Evolutionary conservation across 2,888 invertebrate species (phyloP).

Genomic region (Caenorhabditis sinica): DNA sequence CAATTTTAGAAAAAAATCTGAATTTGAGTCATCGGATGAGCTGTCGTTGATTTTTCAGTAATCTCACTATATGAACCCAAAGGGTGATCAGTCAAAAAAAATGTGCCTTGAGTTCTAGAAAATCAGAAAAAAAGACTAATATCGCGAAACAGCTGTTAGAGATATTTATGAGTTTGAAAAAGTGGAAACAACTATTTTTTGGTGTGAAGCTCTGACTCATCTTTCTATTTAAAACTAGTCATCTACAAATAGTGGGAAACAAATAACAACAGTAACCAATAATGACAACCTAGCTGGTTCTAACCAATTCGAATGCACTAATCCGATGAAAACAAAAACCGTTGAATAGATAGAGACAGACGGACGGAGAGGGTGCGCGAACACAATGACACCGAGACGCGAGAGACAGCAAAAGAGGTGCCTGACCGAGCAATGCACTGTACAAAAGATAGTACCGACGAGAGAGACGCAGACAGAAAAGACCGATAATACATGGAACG

Average conservation of each 20-base stretch:
- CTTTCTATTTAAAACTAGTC: not conserved
- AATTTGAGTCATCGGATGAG: constrained; percentile 4
- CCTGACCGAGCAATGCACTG: constrained; percentile 50
- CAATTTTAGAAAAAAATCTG: not conserved
- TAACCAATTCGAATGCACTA: constrained; percentile 39
- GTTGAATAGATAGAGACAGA: constrained; percentile 44
- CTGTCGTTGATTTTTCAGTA: not conserved
- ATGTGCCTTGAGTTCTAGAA: no score
- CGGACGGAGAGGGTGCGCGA: constrained; percentile 49
- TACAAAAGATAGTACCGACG: constrained; percentile 1
- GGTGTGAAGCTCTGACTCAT: not conserved
- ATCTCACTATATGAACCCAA: not conserved
- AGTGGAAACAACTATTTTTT: no score
- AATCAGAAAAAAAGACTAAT: no score
- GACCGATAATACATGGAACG: constrained; percentile 56
- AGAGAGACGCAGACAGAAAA: constrained; percentile 27
- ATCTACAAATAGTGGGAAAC: no score
- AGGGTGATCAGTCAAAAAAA: not conserved
- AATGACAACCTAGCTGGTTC: constrained; percentile 54
- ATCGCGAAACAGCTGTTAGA: no score
- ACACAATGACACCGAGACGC: constrained; percentile 56
- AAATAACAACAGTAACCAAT: not conserved
- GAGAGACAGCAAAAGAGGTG: constrained; percentile 17
- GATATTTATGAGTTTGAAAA: no score
- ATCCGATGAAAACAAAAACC: constrained; percentile 55